These are phyloP conservation scores for Brenthis daphne DNA, from an alignment of 2,888 invertebrate species.

Conservation along the genomic window DNA sequence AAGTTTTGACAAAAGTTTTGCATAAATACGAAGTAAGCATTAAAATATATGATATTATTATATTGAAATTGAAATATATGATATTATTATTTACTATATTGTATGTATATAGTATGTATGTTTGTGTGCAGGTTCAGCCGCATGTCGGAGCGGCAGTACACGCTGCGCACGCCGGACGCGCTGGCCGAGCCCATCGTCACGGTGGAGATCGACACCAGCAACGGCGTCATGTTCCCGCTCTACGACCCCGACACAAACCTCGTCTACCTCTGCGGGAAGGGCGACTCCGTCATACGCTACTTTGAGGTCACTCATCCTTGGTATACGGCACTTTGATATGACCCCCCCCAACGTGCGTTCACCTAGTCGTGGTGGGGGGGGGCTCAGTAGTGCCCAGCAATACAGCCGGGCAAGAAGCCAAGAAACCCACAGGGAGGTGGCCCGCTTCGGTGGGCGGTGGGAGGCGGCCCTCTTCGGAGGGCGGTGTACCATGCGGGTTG, in stretches of 20 bases:
- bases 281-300: conserved; percentile 98
- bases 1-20: no score
- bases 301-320: conserved; percentile 85
- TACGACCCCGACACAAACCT: conserved; percentile 98
- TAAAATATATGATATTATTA: no score
- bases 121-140: conserved; percentile 92
- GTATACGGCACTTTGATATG: conserved; percentile 95
- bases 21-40: no score
- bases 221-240: conserved; percentile 98
- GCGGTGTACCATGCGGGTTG: no score
- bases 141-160: conserved; percentile 98
- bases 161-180: conserved; percentile 94
- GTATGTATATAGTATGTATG: background rate
- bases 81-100: no score
- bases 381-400: no score
- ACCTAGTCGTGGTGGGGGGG: no score
- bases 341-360: background rate
- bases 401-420: no score
- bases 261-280: conserved; percentile 97
- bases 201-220: conserved; percentile 96
- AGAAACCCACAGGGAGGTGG: no score
- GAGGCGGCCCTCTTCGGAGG: no score
- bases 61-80: no score
- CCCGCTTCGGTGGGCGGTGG: no score
- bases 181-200: conserved; percentile 94